Evolutionary conservation across 1,140 invertebrate species (phyloP), one percentile per base, ranked within the genome.

Genomic region (Drosophila ironensis): DNA sequence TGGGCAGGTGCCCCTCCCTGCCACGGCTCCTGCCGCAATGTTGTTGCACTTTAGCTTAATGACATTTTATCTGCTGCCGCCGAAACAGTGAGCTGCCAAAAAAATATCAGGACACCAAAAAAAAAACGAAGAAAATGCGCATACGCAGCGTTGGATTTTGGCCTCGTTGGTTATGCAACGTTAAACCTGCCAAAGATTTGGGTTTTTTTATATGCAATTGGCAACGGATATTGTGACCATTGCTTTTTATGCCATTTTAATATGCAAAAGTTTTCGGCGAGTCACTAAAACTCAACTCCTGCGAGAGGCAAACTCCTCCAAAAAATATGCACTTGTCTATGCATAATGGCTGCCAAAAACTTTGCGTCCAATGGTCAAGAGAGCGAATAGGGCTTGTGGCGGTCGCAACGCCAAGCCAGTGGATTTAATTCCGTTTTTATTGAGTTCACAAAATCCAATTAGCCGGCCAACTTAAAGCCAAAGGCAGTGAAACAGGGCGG

Each of bases 201-300:
- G 30, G 11, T 33, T 52, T 41, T 63, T 77, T 82, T 82, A 72
- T 82, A 78, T 86, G 71, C 80, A 80, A 80, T 86, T 86, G 80
- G 81, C 81, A 86, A 72, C 71, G 60, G 67, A 86, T 75, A 75
- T 80, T 68, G 60, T 80, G 71, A 52, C 59, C 80, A 86, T 86
- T 80, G 71, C 68, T 86, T 86, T 86, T 86, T 86, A 86, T 80
- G 75, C 56, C 61, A 80, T 64, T 86, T 86, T 87, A 86, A 86
- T 86, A 86, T 86, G 80, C 81, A 86, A 75, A 84, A 77, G 69
- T 84, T 84, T 73, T 57, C 60, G 41, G 12, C 60, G 57, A 64
- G 24, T 63, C 44, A 63, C 57, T 64, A 48, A 64, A 64, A 48
- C 40, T 28, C 24, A 63, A 38, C 30, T 60, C 30, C 24, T 59